Evolutionary conservation across 1,140 invertebrate species (phyloP), one percentile per base, ranked within the genome.

Genomic region (Cherax quadricarinatus): DNA sequence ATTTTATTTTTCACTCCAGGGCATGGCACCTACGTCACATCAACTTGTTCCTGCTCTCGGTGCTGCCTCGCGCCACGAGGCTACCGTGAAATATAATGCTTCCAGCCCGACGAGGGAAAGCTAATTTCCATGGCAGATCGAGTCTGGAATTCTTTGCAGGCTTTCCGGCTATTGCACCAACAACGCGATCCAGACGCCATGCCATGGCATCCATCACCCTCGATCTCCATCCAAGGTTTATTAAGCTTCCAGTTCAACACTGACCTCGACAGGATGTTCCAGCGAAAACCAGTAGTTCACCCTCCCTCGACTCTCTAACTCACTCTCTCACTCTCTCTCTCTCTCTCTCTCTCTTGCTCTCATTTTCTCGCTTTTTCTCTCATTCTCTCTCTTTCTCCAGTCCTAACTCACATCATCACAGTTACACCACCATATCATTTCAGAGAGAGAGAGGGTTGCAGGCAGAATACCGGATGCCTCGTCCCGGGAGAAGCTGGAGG

Each of bases 101-200:
- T 53, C 75, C 86, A 88, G 51, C 49, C 49, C 78, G 86, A 88
- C 86, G 78, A 88, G 86, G 86, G 51, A 88, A 79, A 88, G 86
- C 86, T 88, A 88, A 88, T 88, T 88, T 88, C 86, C 86, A 88
- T 88, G 73, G 73, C 86, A 80, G 86, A 88, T 88, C 86, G 86
- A 48, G 86, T 75, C 73, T 78, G 86, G 86, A 80, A 88, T 88
- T 80, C 78, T 88, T 80, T 88, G 86, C 86, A 79, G 57, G 12
- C 41, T 53, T 70, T 73, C 62, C 60, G 49, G 83, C 83, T 70
- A 85, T 62, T 85, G 83, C 83, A 85, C 41, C 83, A 75, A 85
- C 60, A 85, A 70, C 66, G 83, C 66, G 60, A 62, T 70, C 83
- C 79, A 21, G 60, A 16, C 60, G 66, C 83, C 60, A 10, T 24